phyloP scores from a whole-genome alignment of 1,140 invertebrate genomes.

The Meteorus sp. region DNA sequence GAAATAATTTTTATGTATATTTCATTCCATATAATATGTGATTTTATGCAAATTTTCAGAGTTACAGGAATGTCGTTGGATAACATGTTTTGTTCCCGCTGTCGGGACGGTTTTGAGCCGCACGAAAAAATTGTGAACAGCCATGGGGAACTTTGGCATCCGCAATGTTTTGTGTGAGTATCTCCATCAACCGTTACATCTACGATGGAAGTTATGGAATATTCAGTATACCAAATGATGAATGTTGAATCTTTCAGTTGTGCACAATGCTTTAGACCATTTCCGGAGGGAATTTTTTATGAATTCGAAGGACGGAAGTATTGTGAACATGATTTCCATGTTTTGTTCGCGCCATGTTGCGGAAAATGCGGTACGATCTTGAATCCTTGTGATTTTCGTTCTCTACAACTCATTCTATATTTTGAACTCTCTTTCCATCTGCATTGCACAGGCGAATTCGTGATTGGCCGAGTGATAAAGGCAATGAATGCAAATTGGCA shows the following conservation, averaged over 20 bases:
- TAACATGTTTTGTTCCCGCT: constrained; percentile 91
- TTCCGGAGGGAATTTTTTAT: constrained; percentile 97
- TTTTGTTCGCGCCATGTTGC: constrained; percentile 97
- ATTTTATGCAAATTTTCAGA: constrained; percentile 56
- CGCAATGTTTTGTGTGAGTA: constrained; percentile 99
- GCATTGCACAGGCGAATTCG: constrained; percentile 80
- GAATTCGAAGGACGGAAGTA: constrained; percentile 99
- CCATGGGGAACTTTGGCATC: constrained; percentile 97
- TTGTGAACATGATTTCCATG: constrained; percentile 99
- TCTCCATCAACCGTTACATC: too few relatives aligned
- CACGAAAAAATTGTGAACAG: constrained; percentile 99
- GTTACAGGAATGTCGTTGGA: constrained; percentile 79
- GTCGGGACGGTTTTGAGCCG: constrained; percentile 89
- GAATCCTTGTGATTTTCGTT: constrained; percentile 7
- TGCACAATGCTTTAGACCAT: constrained; percentile 97
- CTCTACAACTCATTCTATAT: too few relatives aligned
- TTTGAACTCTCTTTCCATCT: too few relatives aligned
- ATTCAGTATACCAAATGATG: background rate
- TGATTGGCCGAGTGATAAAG: constrained; percentile 97
- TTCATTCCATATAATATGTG: background rate
- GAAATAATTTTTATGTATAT: background rate
- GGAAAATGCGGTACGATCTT: constrained; percentile 83
- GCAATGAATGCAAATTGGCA: constrained; percentile 99
- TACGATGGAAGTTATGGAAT: too few relatives aligned
- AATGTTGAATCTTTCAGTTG: constrained; percentile 68